These are phyloP conservation scores for Morus bassanus DNA, from an alignment of 2,797 vertebrate genomes.

Conservation along the genomic window DNA sequence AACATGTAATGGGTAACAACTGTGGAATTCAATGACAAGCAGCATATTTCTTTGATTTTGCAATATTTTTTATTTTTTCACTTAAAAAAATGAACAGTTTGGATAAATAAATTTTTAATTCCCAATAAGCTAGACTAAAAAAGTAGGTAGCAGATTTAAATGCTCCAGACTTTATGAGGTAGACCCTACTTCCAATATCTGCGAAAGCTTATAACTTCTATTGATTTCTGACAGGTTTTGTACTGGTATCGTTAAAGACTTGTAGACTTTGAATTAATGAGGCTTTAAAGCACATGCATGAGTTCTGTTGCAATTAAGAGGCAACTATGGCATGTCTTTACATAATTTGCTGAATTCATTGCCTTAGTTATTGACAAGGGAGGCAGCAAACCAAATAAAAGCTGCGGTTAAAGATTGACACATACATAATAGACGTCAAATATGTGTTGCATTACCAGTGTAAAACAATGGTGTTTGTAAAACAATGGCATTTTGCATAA, in stretches of 20 bases:
- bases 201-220: not conserved
- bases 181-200: not conserved
- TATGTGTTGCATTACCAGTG: not conserved
- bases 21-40: not conserved
- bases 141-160: not conserved
- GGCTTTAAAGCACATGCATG: not conserved
- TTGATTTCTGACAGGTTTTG: not conserved
- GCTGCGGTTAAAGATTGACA: not conserved
- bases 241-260: not conserved
- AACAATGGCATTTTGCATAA: not conserved
- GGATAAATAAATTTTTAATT: not conserved
- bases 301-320: not conserved
- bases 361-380: not conserved
- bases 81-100: not conserved
- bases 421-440: not conserved
- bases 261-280: not conserved
- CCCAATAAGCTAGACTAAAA: not conserved
- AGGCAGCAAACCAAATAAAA: slow-evolving; percentile 24
- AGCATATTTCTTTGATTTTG: not conserved
- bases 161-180: not conserved
- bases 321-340: not conserved
- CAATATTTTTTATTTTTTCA: not conserved
- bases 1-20: not conserved
- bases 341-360: not conserved
- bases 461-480: not conserved